A percentile compares a stretch with the other conserved stretches of the same genome.
Evolutionary conservation across 2,888 invertebrate species (phyloP).

Genomic region (Ramazzottius varieornatus): DNA sequence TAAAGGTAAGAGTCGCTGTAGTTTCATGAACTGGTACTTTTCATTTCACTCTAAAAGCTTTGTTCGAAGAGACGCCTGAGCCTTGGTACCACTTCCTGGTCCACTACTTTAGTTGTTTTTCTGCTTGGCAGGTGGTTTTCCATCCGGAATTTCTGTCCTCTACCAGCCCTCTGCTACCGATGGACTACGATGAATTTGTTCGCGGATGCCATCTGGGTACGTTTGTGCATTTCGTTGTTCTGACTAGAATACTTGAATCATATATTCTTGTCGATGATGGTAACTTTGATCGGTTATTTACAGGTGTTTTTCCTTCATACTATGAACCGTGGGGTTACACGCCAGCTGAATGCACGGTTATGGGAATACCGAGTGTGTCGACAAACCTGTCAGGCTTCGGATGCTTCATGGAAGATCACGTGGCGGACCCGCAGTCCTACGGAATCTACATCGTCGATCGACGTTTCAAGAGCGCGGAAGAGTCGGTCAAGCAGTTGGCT

Average conservation of each 20-base stretch:
- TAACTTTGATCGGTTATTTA: no score
- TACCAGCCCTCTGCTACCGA: conserved; percentile 81
- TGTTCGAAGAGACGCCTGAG: no score
- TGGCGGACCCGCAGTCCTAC: conserved; percentile 87
- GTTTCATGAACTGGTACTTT: not conserved
- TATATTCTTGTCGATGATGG: no score
- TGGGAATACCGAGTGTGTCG: conserved; percentile 95
- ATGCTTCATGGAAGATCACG: conserved; percentile 92
- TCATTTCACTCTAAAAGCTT: not conserved
- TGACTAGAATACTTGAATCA: no score
- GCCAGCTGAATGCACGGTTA: conserved; percentile 97
- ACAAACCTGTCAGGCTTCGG: conserved; percentile 93
- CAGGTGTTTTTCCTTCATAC: conserved; percentile 97
- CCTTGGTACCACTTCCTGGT: no score
- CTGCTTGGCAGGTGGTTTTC: conserved; percentile 50
- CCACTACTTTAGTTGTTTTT: not conserved
- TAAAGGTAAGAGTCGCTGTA: conserved; percentile 49
- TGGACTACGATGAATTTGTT: conserved; percentile 98
- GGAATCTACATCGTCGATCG: conserved; percentile 95
- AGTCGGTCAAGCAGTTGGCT: conserved; percentile 65
- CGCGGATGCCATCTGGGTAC: conserved; percentile 90
- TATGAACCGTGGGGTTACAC: conserved; percentile 99
- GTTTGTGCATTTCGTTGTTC: no score
- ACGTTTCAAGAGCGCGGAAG: conserved; percentile 60
- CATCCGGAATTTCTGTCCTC: conserved; percentile 95